phyloP scores from a whole-genome alignment of 2,797 vertebrate genomes.

The Typhlichthys eigenmanni region DNA sequence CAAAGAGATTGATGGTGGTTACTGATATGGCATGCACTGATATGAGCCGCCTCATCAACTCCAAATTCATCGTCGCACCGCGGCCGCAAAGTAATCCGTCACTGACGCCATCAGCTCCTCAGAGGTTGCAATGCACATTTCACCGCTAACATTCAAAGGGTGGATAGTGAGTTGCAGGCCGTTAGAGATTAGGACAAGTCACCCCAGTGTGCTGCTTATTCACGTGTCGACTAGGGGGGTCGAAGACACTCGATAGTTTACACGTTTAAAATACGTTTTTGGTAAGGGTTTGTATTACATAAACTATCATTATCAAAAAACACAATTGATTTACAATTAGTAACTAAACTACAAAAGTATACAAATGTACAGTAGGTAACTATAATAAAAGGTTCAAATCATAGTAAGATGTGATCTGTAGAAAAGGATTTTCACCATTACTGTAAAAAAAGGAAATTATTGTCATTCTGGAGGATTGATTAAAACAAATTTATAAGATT shows the following conservation, averaged over 20 bases:
- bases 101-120: constrained; percentile 59
- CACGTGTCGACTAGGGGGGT: constrained; percentile 42
- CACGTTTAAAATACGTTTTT: background rate
- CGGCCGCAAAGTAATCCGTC: constrained; percentile 71
- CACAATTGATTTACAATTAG: too few species aligned
- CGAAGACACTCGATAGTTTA: constrained; percentile 44
- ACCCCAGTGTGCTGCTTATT: constrained; percentile 45
- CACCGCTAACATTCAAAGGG: constrained; percentile 62
- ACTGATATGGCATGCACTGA: constrained; percentile 73
- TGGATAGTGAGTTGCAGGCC: constrained; percentile 58
- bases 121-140: constrained; percentile 64
- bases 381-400: too few species aligned
- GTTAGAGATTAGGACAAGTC: constrained; percentile 52
- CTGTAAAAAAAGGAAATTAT: too few species aligned
- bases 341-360: too few species aligned
- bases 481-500: too few species aligned
- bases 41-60: constrained; percentile 84
- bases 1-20: constrained; percentile 77
- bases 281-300: too few species aligned
- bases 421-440: too few species aligned
- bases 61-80: constrained; percentile 74
- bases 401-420: too few species aligned
- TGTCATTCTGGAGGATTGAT: too few species aligned
- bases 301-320: too few species aligned
- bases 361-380: too few species aligned